A percentile compares a stretch with the other conserved stretches of the same genome.
These are phyloP conservation scores for Virgularia gustaviana DNA, from an alignment of 92 coral and sea anemone species.

Conservation along the genomic window DNA sequence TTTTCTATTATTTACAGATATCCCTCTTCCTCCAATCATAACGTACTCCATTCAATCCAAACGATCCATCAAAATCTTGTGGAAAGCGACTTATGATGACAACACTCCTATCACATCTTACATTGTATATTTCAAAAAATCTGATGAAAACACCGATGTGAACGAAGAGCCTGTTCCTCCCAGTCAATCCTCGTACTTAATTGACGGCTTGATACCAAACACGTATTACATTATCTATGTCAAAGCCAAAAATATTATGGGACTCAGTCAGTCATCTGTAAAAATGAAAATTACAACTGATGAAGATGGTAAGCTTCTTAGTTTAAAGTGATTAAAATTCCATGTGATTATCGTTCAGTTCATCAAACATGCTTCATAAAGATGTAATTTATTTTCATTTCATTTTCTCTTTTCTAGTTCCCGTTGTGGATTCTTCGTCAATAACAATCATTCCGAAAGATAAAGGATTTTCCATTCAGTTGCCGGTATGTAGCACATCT, in stretches of 20 bases:
- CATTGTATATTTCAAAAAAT: slow-evolving; percentile 61
- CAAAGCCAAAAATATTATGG: slow-evolving; percentile 67
- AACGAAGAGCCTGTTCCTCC: slow-evolving; percentile 26
- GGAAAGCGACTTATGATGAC: slow-evolving; percentile 70
- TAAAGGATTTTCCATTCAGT: slow-evolving; percentile 48
- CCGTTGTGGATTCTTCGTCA: slow-evolving; percentile 63
- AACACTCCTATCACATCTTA: slow-evolving; percentile 62
- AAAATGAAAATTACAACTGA: slow-evolving; percentile 43
- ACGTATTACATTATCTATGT: slow-evolving; percentile 68
- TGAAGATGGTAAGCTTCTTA: slow-evolving; percentile 72
- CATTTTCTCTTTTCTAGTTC: slow-evolving; percentile 51
- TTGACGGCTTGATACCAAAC: slow-evolving; percentile 67
- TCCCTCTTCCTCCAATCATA: slow-evolving; percentile 68
- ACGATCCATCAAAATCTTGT: slow-evolving; percentile 58
- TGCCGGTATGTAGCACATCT: slow-evolving; percentile 57
- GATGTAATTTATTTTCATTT: too few relatives aligned
- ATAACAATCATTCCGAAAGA: slow-evolving; percentile 61
- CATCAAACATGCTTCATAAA: too few relatives aligned
- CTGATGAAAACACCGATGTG: slow-evolving; percentile 40
- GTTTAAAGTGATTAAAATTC: too few relatives aligned
- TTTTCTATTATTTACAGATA: slow-evolving; percentile 43
- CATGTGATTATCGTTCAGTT: too few relatives aligned
- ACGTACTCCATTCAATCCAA: slow-evolving; percentile 47
- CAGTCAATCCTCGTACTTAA: slow-evolving; percentile 33
- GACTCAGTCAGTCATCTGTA: slow-evolving; percentile 62